phyloP scores from a whole-genome alignment of 2,888 invertebrate genomes.

The Lapara coniferarum region DNA sequence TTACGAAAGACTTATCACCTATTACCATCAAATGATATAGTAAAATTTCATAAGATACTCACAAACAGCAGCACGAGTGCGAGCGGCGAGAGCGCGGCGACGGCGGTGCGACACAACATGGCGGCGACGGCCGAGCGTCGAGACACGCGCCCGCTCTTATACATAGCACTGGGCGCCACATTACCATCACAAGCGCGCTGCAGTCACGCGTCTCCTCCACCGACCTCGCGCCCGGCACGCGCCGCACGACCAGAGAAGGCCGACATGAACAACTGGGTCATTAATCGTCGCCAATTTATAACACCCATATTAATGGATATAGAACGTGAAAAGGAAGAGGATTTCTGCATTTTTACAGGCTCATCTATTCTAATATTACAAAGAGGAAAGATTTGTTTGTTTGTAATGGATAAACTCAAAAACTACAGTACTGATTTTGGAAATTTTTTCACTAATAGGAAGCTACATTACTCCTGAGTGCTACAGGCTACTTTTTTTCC shows the following conservation, averaged over 20 bases:
- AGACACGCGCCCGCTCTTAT: background rate
- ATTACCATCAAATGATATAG: no score
- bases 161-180: background rate
- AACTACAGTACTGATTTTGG: no score
- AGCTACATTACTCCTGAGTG: no score
- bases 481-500: no score
- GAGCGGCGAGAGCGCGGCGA: conserved; percentile 6
- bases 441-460: no score
- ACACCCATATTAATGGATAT: no score
- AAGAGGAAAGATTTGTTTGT: no score
- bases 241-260: background rate
- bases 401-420: no score
- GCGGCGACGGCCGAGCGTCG: background rate
- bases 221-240: background rate
- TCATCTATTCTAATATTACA: no score
- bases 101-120: background rate
- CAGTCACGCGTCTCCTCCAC: background rate
- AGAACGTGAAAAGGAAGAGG: no score
- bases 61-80: background rate
- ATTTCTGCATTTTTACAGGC: no score
- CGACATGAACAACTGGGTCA: background rate
- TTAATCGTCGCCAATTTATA: no score
- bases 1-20: background rate
- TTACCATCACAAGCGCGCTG: background rate
- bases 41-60: background rate